Conservation (phyloP, 2,888 invertebrate species). For the Drosophila affinis region DNA sequence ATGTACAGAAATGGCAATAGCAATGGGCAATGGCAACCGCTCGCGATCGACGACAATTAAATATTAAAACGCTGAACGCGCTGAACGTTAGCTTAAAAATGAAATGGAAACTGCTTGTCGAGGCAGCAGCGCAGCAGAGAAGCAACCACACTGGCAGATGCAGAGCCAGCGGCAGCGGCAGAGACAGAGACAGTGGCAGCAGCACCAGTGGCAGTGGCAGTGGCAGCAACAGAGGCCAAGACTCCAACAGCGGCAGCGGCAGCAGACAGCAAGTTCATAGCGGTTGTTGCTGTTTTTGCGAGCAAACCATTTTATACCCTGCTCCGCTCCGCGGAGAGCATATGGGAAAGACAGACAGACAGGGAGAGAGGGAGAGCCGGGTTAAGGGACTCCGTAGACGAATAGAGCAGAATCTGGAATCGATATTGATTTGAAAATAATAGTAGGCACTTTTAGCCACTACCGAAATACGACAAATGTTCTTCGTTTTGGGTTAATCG, state of each 20-base stretch:
- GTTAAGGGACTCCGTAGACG: no score
- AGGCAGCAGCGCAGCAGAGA: conserved; percentile 17
- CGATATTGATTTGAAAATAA: background rate
- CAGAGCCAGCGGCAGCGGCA: conserved; percentile 9
- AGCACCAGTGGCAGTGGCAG: conserved; percentile 15
- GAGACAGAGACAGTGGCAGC: background rate
- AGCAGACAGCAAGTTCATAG: conserved; percentile 15
- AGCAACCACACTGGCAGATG: conserved; percentile 8
- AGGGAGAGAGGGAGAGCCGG: no score
- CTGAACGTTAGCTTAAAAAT: conserved; percentile 82
- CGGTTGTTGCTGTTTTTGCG: conserved; percentile 39
- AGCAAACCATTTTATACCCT: conserved; percentile 45
- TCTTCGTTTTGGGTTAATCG: background rate
- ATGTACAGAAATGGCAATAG: background rate
- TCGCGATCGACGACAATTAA: conserved; percentile 81
- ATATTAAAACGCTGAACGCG: conserved; percentile 79
- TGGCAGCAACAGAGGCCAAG: conserved; percentile 16
- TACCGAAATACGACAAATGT: no score
- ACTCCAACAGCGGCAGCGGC: conserved; percentile 6
- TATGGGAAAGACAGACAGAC: no score
- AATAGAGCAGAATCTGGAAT: background rate
- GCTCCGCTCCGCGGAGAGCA: no score
- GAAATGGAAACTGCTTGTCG: conserved; percentile 77
- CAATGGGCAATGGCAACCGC: conserved; percentile 62
- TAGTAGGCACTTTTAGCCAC: background rate